These are phyloP conservation scores for Cetoscarus ocellatus DNA, from an alignment of 2,797 vertebrate species.

Conservation along the genomic window DNA sequence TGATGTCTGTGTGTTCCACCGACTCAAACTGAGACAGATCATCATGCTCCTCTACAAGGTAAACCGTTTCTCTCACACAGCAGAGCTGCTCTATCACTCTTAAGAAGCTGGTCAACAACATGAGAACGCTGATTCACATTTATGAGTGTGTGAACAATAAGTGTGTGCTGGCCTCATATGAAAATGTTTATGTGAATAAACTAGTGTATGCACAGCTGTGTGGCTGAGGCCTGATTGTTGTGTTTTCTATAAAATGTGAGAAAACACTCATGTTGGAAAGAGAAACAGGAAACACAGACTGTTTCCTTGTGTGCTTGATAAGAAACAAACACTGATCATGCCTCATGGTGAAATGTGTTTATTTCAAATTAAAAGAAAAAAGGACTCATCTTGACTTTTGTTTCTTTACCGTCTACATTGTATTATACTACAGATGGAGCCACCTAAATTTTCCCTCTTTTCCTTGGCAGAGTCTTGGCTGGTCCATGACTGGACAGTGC, in stretches of 20 bases:
- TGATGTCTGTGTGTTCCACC: constrained; percentile 94
- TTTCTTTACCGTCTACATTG: too few relatives aligned
- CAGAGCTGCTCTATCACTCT: constrained; percentile 15
- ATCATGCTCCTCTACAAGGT: constrained; percentile 91
- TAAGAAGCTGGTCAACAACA: constrained; percentile 23
- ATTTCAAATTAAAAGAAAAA: too few relatives aligned
- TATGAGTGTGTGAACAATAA: not conserved
- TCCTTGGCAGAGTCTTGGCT: too few relatives aligned
- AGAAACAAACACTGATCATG: not conserved
- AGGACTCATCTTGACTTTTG: too few relatives aligned
- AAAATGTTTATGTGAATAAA: constrained; percentile 57
- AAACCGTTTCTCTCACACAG: constrained; percentile 61
- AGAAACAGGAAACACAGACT: constrained; percentile 20
- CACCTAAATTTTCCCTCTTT: too few relatives aligned
- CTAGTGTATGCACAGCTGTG: constrained; percentile 64
- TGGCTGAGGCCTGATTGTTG: constrained; percentile 34
- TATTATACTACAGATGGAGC: too few relatives aligned
- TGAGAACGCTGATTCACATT: constrained; percentile 23
- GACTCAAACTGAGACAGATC: constrained; percentile 90
- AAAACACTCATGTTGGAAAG: constrained; percentile 40
- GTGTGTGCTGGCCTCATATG: constrained; percentile 61
- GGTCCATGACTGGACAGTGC: too few relatives aligned
- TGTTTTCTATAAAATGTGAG: constrained; percentile 27
- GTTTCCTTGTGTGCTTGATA: constrained; percentile 2
- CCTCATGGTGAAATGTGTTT: not conserved